Evolutionary conservation across 2,797 vertebrate species (phyloP).

Genomic region (Orestias chungarensis): DNA sequence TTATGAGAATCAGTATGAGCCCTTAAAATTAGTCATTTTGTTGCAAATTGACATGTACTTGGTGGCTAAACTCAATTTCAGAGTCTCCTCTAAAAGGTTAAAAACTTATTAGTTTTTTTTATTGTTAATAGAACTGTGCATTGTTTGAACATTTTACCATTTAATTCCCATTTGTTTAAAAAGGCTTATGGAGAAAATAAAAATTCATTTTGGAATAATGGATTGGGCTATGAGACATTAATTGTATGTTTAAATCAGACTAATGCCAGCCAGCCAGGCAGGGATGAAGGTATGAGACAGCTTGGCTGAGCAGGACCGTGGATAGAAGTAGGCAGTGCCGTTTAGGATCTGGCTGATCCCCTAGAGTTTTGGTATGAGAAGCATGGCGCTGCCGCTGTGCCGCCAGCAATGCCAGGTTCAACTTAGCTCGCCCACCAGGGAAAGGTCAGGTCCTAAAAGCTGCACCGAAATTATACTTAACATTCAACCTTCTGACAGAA

Average conservation of each 20-base stretch:
- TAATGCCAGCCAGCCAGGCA: constrained; percentile 23
- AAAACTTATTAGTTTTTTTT: neutral
- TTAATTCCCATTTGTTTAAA: neutral
- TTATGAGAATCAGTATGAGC: neutral
- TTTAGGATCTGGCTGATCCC: constrained; percentile 67
- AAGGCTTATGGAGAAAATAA: neutral
- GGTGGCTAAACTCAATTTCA: neutral
- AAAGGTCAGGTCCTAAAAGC: constrained; percentile 60
- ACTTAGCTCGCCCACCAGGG: constrained; percentile 64
- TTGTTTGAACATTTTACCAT: neutral
- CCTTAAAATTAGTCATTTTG: neutral
- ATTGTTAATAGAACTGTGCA: neutral
- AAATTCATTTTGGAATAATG: neutral
- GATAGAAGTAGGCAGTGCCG: constrained; percentile 55
- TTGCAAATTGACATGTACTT: neutral
- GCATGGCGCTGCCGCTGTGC: constrained; percentile 39
- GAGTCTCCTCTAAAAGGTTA: neutral
- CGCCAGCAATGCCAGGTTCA: constrained; percentile 63
- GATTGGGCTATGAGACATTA: neutral
- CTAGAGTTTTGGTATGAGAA: constrained; percentile 51
- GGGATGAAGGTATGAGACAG: constrained; percentile 36
- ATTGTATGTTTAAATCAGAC: constrained; percentile 25
- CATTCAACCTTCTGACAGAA: constrained; percentile 39
- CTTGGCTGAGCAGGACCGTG: constrained; percentile 41
- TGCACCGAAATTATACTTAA: constrained; percentile 56